Conservation (phyloP, 2,113 vertebrate genomes). For the Limanda limanda region DNA sequence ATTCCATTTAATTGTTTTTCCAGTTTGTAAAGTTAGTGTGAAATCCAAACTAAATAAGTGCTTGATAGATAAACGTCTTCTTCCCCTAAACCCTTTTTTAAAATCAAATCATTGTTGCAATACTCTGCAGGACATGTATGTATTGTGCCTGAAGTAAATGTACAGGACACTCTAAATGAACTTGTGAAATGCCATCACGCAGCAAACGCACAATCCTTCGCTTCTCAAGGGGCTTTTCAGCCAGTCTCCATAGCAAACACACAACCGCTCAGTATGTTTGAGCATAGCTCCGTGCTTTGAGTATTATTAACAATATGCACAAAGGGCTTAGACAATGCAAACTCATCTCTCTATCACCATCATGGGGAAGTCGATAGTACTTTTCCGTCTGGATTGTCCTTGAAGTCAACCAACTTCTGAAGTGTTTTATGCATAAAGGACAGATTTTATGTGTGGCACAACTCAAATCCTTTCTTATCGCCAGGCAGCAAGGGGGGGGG, state of each 20-base stretch:
- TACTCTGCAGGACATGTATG: not conserved
- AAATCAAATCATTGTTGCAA: not conserved
- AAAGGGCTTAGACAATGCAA: conserved; percentile 35
- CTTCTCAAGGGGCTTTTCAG: conserved; percentile 14
- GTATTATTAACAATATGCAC: conserved; percentile 46
- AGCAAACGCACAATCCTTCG: conserved; percentile 23
- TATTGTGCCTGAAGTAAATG: not conserved
- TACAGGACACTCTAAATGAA: conserved; percentile 4
- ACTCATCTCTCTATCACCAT: not conserved
- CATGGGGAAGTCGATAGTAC: conserved; percentile 14
- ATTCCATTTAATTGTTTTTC: not conserved
- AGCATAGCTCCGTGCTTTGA: conserved; percentile 26
- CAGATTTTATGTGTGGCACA: conserved; percentile 43
- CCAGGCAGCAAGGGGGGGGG: conserved; percentile 6
- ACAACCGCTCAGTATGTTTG: conserved; percentile 37
- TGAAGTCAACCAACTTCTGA: conserved; percentile 42
- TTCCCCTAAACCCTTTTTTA: not conserved
- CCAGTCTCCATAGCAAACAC: conserved; percentile 27
- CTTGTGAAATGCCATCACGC: conserved; percentile 14
- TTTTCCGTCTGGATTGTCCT: conserved; percentile 27
- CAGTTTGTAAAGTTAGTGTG: not conserved
- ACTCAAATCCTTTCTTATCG: conserved; percentile 50
- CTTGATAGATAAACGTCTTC: not conserved
- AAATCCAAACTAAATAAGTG: not conserved
- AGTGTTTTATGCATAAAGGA: conserved; percentile 28